Evolutionary conservation across 2,797 vertebrate species (phyloP), one percentile per base, ranked within the genome.

Genomic region (Clarias fuscus): DNA sequence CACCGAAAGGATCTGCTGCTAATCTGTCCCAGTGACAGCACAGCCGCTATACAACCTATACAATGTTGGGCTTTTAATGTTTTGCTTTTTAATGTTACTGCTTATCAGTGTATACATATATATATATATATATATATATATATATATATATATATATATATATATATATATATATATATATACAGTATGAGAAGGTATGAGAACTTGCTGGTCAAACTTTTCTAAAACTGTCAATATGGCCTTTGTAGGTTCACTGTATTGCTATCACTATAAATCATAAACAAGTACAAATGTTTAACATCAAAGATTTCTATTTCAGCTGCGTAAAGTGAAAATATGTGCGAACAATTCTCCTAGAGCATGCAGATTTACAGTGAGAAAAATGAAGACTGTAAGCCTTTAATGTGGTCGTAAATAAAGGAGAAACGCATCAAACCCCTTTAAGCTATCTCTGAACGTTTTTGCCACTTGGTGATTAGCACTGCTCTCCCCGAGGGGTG

Each of bases 381-480:
- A 83, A 85, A 53, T 0, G n/a, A 84, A 59, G 48, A 78, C 53
- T 24, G 58, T 75, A 71, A 73, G 67, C 40, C 64, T 85, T 82
- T 79, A 85, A 85, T 70, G 67, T 48, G 59, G 53, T 37, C 27
- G n/a, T 80, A 71, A 76, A 86, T 82, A 59, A 84, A 79, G 33
- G 24, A 84, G 22, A 75, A 67, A 24, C 30, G 20, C 71, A 22
- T 22, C 75, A 68, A 67, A 53, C 83, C 70, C 48, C 82, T 85
- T 86, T 85, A 86, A 84, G 71, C 48, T 48, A 40, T 33, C 58
- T 87, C 40, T 61, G 48, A 11, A 82, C 11, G 30, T 61, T 40
- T 81, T 81, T 84, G 75, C 64, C 33, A 78, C 65, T 82, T 22
- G 75, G 79, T 82, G 85, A 90, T 87, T 87, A 87, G 20, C 71